phyloP scores from a whole-genome alignment of 1,140 invertebrate species.

The Megalopta genalis region DNA sequence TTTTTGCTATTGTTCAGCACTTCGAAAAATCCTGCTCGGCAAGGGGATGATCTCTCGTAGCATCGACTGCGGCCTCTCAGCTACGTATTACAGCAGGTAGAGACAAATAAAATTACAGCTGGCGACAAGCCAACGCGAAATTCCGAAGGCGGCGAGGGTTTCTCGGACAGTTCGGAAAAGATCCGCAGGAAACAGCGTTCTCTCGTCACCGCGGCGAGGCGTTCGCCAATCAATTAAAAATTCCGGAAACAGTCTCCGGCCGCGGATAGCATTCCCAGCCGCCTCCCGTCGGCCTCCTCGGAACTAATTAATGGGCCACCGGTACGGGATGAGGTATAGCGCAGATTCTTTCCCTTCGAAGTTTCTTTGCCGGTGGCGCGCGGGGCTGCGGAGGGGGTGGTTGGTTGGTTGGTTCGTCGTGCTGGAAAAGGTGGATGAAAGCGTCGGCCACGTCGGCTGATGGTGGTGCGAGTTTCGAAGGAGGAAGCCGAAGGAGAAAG shows the following conservation, averaged over 20 bases:
- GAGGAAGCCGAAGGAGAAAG: constrained; percentile 14
- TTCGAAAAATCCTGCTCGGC: no score
- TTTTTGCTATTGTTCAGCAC: no score
- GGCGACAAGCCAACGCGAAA: no score
- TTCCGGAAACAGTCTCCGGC: not conserved
- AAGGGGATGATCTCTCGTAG: no score
- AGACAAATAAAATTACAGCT: no score
- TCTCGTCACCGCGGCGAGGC: no score
- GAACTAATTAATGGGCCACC: constrained; percentile 56
- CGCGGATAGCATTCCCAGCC: constrained; percentile 22
- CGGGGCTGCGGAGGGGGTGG: not conserved
- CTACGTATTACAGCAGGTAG: no score
- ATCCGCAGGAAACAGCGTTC: no score
- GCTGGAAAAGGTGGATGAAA: constrained; percentile 72
- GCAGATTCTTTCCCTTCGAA: constrained; percentile 72
- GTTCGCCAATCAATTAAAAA: constrained; percentile 6
- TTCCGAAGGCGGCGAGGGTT: no score
- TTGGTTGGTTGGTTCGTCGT: constrained; percentile 32
- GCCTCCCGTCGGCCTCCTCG: constrained; percentile 2
- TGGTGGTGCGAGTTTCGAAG: constrained; percentile 50
- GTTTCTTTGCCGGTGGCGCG: constrained; percentile 69
- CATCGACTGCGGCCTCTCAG: no score
- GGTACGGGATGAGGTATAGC: constrained; percentile 50
- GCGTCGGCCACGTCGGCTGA: constrained; percentile 65
- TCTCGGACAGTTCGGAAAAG: no score